These are phyloP conservation scores for Seira sanloemensis DNA, from an alignment of 2,888 invertebrate genomes.

Conservation along the genomic window DNA sequence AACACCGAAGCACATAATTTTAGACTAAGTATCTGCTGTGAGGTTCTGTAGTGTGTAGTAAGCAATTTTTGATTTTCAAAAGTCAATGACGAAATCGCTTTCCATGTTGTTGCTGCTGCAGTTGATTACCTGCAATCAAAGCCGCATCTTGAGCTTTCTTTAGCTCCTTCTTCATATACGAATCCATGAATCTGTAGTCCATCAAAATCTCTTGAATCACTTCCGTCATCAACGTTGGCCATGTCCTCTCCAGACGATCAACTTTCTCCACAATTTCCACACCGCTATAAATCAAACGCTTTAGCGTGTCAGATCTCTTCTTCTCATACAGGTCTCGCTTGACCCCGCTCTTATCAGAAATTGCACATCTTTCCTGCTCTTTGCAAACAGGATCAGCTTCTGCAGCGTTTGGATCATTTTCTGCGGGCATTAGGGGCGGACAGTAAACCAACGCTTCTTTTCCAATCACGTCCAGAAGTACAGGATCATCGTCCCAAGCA, in stretches of 20 bases:
- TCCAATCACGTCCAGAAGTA: constrained; percentile 72
- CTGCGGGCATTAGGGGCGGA: constrained; percentile 35
- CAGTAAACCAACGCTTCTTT: constrained; percentile 72
- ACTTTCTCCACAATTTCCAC: constrained; percentile 87
- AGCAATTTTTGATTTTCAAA: too few relatives aligned
- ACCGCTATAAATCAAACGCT: constrained; percentile 80
- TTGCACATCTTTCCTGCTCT: not conserved
- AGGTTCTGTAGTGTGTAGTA: too few relatives aligned
- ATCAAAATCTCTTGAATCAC: constrained; percentile 86
- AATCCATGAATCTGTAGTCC: constrained; percentile 88
- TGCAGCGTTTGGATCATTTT: constrained; percentile 3
- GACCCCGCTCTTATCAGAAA: not conserved
- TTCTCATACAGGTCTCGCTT: constrained; percentile 7
- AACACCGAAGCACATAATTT: too few relatives aligned
- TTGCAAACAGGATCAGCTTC: not conserved
- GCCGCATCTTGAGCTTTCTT: constrained; percentile 72
- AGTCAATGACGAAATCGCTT: not conserved
- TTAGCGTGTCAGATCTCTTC: constrained; percentile 35
- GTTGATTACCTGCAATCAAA: constrained; percentile 1
- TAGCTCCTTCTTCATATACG: constrained; percentile 83
- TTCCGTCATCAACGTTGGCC: constrained; percentile 86
- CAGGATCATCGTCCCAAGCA: constrained; percentile 73
- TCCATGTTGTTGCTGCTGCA: constrained; percentile 5
- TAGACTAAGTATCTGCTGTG: too few relatives aligned
- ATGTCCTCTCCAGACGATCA: constrained; percentile 84